Evolutionary conservation across 2,888 invertebrate genomes (phyloP).

Genomic region (Branchipolynoe longqiensis): DNA sequence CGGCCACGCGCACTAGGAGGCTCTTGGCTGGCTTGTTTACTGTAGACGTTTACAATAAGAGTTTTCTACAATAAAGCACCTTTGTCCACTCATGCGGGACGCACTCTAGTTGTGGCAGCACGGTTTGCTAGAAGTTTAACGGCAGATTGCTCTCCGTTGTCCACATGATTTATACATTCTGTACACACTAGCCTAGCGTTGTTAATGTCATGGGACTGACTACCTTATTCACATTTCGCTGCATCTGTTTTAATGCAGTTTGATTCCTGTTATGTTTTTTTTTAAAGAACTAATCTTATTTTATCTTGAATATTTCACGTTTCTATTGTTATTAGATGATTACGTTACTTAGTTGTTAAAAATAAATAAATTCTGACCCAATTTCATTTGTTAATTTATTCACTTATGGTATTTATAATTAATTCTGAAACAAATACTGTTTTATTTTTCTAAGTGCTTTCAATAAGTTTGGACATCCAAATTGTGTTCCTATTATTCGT

Average conservation of each 20-base stretch:
- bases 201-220: background rate
- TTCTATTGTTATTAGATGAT: background rate
- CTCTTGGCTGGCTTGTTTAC: no score
- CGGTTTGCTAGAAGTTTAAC: constrained; percentile 31
- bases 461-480: background rate
- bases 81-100: background rate
- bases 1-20: no score
- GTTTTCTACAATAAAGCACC: constrained; percentile 8
- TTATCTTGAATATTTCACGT: background rate
- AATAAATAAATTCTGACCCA: no score
- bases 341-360: background rate
- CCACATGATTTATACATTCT: constrained; percentile 7
- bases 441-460: background rate
- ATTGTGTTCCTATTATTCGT: background rate
- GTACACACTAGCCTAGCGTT: background rate
- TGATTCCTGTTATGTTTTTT: no score
- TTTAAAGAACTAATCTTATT: no score
- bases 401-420: background rate
- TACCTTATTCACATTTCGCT: background rate
- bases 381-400: background rate
- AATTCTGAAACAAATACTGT: background rate
- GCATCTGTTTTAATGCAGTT: background rate
- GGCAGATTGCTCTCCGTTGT: constrained; percentile 2
- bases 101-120: constrained; percentile 28
- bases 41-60: background rate